phyloP scores from a whole-genome alignment of 2,797 vertebrate genomes.

The Rhinoraja longicauda region DNA sequence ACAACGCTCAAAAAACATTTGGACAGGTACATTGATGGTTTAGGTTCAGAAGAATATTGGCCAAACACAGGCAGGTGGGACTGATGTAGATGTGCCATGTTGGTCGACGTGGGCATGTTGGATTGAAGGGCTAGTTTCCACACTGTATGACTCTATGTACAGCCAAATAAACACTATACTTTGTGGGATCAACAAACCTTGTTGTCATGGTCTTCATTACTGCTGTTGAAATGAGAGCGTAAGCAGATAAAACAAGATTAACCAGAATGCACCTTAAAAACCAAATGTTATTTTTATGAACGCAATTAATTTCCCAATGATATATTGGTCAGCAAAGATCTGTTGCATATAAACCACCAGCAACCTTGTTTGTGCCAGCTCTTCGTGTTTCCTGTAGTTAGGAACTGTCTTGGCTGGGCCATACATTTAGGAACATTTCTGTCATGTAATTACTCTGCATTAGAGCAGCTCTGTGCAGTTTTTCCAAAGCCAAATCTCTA shows the following conservation, averaged over 20 bases:
- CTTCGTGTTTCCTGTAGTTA: conserved; percentile 11
- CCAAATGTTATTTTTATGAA: conserved; percentile 33
- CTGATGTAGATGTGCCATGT: too few relatives aligned
- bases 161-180: neutral
- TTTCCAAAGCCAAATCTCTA: neutral
- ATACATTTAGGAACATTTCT: neutral
- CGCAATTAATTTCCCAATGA: conserved; percentile 14
- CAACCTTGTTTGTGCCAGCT: conserved; percentile 28
- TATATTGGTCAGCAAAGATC: conserved; percentile 1
- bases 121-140: too few relatives aligned
- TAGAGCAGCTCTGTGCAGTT: neutral
- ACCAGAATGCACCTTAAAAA: neutral
- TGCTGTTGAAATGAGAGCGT: neutral
- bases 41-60: too few relatives aligned
- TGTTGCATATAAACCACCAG: conserved; percentile 2
- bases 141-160: too few relatives aligned
- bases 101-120: too few relatives aligned
- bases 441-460: conserved; percentile 4
- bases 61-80: too few relatives aligned
- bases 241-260: conserved; percentile 5
- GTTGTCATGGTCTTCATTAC: neutral
- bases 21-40: too few relatives aligned
- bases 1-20: too few relatives aligned
- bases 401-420: neutral
- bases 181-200: neutral